Evolutionary conservation across 2,797 vertebrate species (phyloP).

Genomic region (Octomys mimax): DNA sequence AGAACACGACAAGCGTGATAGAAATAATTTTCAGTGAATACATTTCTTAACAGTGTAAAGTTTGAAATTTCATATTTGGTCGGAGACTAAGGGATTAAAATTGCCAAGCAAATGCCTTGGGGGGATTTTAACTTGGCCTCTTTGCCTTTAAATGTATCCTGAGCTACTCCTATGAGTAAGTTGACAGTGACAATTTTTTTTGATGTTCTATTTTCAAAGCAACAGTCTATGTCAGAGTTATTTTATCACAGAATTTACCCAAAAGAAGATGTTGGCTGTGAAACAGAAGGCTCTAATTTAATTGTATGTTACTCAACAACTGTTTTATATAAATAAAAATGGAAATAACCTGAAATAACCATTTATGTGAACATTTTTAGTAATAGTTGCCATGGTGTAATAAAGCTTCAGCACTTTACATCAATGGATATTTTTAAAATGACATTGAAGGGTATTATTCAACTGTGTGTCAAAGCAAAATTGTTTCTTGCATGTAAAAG

Average conservation of each 20-base stretch:
- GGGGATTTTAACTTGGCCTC: neutral
- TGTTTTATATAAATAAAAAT: conserved; percentile 63
- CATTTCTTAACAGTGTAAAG: neutral
- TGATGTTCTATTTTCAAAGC: conserved; percentile 61
- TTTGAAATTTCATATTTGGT: conserved; percentile 35
- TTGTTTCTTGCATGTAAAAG: conserved; percentile 49
- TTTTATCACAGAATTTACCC: conserved; percentile 64
- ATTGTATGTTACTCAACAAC: conserved; percentile 56
- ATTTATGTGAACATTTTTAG: conserved; percentile 64
- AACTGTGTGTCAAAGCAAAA: conserved; percentile 27
- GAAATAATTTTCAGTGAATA: neutral
- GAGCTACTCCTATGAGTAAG: conserved; percentile 42
- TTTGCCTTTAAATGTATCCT: conserved; percentile 59
- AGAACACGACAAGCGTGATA: neutral
- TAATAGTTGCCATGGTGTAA: conserved; percentile 45
- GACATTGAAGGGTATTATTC: conserved; percentile 27
- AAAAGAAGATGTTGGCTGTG: conserved; percentile 59
- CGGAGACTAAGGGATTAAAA: conserved; percentile 8
- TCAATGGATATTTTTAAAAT: conserved; percentile 44
- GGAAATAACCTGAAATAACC: conserved; percentile 50
- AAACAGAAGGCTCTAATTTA: conserved; percentile 64
- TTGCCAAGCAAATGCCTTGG: neutral
- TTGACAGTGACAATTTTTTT: conserved; percentile 29
- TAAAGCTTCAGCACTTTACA: conserved; percentile 52
- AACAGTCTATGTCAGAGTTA: conserved; percentile 69